Percentiles rank a stretch among this genome's conserved stretches.
Evolutionary conservation across 2,797 vertebrate genomes (phyloP).

Genomic region (Brachyalestes nurse): DNA sequence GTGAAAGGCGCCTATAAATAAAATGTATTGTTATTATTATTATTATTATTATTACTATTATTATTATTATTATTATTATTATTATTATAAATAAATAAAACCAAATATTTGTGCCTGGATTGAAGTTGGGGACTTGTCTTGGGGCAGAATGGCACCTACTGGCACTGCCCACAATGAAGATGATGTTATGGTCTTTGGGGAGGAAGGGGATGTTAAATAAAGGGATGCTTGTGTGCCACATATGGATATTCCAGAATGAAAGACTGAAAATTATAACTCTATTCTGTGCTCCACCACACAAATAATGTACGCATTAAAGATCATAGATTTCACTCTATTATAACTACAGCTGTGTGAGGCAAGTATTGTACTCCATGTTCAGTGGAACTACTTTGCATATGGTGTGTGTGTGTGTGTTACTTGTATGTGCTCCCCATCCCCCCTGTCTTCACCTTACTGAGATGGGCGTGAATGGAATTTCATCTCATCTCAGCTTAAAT

Average conservation of each 20-base stretch:
- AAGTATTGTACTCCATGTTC: not conserved
- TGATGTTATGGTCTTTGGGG: no score
- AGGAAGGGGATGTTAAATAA: not conserved
- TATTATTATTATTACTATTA: no score
- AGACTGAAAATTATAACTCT: not conserved
- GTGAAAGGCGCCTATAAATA: no score
- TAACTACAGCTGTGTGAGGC: not conserved
- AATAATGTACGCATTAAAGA: not conserved
- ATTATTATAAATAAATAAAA: no score
- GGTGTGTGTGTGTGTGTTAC: not conserved
- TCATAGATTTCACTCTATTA: not conserved
- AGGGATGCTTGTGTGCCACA: not conserved
- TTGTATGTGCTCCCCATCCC: not conserved
- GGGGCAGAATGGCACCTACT: no score
- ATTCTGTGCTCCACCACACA: slow-evolving; percentile 1
- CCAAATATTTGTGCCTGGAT: no score
- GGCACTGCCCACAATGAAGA: no score
- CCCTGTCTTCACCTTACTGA: not conserved
- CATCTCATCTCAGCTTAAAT: slow-evolving; percentile 52
- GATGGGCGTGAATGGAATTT: slow-evolving; percentile 35
- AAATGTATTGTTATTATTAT: no score
- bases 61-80: no score
- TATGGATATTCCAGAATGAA: not conserved
- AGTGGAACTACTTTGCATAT: not conserved
- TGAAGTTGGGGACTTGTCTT: no score